phyloP scores from a whole-genome alignment of 2,888 invertebrate genomes.

The Lacanobia wlatinum region DNA sequence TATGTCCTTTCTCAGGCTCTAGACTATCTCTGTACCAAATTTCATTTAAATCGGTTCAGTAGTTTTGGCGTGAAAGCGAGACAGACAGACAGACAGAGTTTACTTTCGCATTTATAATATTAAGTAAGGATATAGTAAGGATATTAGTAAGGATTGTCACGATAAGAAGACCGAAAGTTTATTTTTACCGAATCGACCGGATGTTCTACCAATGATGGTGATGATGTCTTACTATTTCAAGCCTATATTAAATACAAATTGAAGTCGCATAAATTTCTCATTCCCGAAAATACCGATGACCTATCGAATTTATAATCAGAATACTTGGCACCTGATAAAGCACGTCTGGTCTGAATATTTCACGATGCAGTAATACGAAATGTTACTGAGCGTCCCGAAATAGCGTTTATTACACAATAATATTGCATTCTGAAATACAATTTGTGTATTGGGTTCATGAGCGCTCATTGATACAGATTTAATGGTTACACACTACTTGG shows the following conservation, averaged over 20 bases:
- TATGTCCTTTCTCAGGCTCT: too few species aligned
- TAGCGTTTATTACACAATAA: constrained; percentile 43
- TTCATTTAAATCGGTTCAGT: too few species aligned
- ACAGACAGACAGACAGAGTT: too few species aligned
- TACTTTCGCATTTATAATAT: too few species aligned
- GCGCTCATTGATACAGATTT: constrained; percentile 6
- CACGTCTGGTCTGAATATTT: constrained; percentile 41
- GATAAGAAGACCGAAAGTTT: too few species aligned
- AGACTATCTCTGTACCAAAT: too few species aligned
- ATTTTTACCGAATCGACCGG: too few species aligned
- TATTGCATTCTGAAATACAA: constrained; percentile 30
- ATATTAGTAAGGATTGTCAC: too few species aligned
- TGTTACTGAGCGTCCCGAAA: constrained; percentile 27
- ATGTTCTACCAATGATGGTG: too few species aligned
- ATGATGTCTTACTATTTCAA: too few species aligned
- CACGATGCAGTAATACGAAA: constrained; percentile 52
- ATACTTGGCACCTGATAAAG: constrained; percentile 51
- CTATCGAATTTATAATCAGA: constrained; percentile 12
- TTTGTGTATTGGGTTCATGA: constrained; percentile 25
- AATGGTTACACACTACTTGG: background rate
- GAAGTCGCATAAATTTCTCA: constrained; percentile 3
- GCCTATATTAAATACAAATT: background rate
- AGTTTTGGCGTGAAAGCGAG: too few species aligned
- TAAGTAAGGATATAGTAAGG: too few species aligned
- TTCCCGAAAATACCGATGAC: constrained; percentile 38